Base-by-base conservation (phyloP, 2,888 invertebrate genomes). In the Pristionchus mayeri region DNA sequence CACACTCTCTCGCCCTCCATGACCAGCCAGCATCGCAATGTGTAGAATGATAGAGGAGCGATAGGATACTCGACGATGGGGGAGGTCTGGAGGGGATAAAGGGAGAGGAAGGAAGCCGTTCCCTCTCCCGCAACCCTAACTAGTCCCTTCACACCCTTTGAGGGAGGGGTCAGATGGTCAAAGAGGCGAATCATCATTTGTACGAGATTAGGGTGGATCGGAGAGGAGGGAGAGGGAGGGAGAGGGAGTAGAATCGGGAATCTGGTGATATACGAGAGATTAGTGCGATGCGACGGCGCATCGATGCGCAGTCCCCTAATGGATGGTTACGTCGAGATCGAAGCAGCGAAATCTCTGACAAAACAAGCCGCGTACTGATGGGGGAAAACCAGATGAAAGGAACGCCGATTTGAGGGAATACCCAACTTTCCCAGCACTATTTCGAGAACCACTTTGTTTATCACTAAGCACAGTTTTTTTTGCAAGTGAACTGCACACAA, bases 161-260 rank as follows among this genome's bases (percentile, higher is more conserved):
- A 4, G 16, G 13, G 63, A 34, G 30, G 34, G 76, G 76, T 78
- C 76, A 78, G 76, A 78, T 78, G 76, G 76, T 78, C 76, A 78
- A 50, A 48, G 71, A 71, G 71, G 40, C 21, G 71, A n/a, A 78
- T 78, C 76, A 78, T 48, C 76, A 48, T 50, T 78, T 78, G 76
- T 78, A 50, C 37, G 71, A 71, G 71, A 71, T 71, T 71, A 44
- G 71, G n/a, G 71, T n/a, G 24, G 71, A 71, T 71, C 44, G 37
- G n/a, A 21, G 24, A 13, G 37, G 40, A 40, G 71, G n/a, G 13
- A 40, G 40, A 7, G 40, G 37, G 37, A 67, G 67, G 18, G 37
- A 67, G 11, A 24, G 18, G 24, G 71, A 71, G 37, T 71, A 37
- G 37, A 71, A 71, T 71, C 71, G 63, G 63, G 34, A 34, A 40